Conservation (phyloP, 2,888 invertebrate genomes). For the Gisinianus flammeolus region DNA sequence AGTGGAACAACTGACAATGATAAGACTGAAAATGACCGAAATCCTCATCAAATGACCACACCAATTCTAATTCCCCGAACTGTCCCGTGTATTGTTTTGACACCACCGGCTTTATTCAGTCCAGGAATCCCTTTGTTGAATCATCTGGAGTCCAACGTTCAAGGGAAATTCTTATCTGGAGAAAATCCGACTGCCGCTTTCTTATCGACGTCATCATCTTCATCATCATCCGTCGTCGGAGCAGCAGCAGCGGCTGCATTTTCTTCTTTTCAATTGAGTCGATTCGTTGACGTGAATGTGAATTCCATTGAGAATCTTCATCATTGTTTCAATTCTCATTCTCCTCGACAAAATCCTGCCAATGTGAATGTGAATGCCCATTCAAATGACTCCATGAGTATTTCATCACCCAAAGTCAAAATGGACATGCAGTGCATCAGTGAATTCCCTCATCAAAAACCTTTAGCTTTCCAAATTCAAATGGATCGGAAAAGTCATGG, state of each 20-base stretch:
- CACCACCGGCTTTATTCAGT: constrained; percentile 38
- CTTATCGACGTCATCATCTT: not conserved
- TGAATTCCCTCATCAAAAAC: not conserved
- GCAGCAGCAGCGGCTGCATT: not conserved
- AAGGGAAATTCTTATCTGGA: no score
- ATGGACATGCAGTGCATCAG: no score
- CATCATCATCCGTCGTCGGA: not conserved
- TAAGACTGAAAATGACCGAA: not conserved
- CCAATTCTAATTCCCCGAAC: constrained; percentile 44
- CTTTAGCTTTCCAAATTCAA: not conserved
- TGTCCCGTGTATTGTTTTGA: constrained; percentile 51
- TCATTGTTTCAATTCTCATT: not conserved
- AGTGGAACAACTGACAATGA: not conserved
- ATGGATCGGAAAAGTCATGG: not conserved
- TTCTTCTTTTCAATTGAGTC: not conserved
- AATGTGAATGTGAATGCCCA: not conserved
- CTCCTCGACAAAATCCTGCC: not conserved
- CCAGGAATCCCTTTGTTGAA: constrained; percentile 6
- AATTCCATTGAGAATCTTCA: not conserved
- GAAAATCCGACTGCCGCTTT: not conserved
- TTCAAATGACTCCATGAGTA: no score
- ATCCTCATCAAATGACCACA: not conserved
- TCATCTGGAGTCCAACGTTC: no score
- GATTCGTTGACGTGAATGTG: not conserved
- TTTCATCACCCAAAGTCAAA: no score